phyloP scores from a whole-genome alignment of 2,113 vertebrate genomes.

The Rhizomys pruinosus region DNA sequence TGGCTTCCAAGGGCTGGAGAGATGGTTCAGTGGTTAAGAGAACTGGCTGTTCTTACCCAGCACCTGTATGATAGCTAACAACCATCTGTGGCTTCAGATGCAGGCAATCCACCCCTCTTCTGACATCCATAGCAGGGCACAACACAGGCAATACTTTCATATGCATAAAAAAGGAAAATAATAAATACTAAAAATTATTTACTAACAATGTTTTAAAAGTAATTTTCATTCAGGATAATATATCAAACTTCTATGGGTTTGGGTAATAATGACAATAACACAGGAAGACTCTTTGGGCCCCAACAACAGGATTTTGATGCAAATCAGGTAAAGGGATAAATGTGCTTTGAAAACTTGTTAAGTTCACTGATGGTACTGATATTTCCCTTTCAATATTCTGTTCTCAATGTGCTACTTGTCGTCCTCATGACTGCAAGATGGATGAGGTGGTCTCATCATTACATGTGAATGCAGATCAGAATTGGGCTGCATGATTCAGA shows the following conservation, averaged over 20 bases:
- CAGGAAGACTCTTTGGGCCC: too few relatives aligned
- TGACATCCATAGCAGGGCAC: too few relatives aligned
- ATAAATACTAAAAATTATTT: too few relatives aligned
- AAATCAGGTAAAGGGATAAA: slow-evolving; percentile 4
- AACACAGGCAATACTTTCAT: too few relatives aligned
- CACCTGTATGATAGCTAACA: too few relatives aligned
- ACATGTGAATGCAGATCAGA: not conserved
- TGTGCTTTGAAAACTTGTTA: not conserved
- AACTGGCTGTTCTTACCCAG: too few relatives aligned
- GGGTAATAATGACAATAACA: not conserved
- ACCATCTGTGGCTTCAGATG: too few relatives aligned
- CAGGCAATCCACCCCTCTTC: too few relatives aligned
- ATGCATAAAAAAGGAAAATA: too few relatives aligned
- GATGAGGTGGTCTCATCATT: not conserved
- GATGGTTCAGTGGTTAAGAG: too few relatives aligned
- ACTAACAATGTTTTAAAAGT: slow-evolving; percentile 11
- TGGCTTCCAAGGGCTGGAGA: too few relatives aligned
- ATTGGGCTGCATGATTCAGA: not conserved
- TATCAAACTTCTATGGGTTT: not conserved
- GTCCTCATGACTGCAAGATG: not conserved
- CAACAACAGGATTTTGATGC: slow-evolving; percentile 1
- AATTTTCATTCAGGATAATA: slow-evolving; percentile 28
- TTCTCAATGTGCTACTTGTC: not conserved
- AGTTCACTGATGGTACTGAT: not conserved
- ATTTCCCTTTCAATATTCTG: not conserved